Evolutionary conservation across 1,140 invertebrate species (phyloP), one percentile per base, ranked within the genome.

Genomic region (Maniola jurtina): DNA sequence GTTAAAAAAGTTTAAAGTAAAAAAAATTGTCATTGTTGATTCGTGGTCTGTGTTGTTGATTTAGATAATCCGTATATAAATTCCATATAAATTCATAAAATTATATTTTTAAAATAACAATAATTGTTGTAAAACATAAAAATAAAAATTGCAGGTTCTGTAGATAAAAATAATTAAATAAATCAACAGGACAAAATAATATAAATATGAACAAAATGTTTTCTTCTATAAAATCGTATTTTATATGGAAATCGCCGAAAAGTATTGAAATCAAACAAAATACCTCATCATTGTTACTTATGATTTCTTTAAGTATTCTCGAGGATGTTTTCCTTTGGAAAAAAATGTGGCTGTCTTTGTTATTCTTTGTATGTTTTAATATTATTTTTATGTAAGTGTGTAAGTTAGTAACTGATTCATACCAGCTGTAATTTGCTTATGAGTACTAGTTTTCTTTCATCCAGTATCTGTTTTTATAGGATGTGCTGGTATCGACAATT

Each of bases 261-360:
- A 74, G 38, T 55, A 62, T 66, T 13, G 77, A 76, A 65, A 66
- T 36, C 16, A 74, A 77, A 65, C 75, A 69, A 40, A 66, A 68
- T 62, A 50, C 58, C 5, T 63, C 68, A 58, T 75, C 73, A 38
- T 63, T 71, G 15, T 55, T 73, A 64, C 42, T 73, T 42, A 52
- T 69, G 14, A 68, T 72, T 57, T 78, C 78, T 68, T 66, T 76
- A 67, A 73, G 76, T 54, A 40, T 82, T 58, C 71, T 88, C 72
- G 82, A 88, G 79, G 81, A 90, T 80, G 70, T 86, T 68, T 76
- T 90, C 68, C 81, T 88, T 78, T 90, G 88, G 88, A 84, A 73
- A 70, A 86, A 86, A 75, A 75, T 79, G 69, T 90, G 85, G 86
- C 47, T 87, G n/a, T 83, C 86, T 68, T 72, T 90, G 52, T 71